phyloP scores from a whole-genome alignment of 2,888 invertebrate species.

The Thereva nobilitata region DNA sequence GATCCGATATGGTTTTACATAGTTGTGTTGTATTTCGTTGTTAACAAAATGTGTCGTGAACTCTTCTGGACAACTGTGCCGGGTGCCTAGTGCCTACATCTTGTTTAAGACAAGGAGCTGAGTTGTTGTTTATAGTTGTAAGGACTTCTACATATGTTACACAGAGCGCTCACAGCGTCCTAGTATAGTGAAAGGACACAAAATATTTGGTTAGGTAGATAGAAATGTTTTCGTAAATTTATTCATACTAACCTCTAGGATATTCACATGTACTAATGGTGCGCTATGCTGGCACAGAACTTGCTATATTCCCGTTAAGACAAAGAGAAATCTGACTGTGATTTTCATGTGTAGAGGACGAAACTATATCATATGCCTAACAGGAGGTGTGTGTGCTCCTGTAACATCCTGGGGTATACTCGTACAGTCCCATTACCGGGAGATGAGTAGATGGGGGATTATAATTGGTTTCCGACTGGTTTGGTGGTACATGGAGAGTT shows the following conservation, averaged over 20 bases:
- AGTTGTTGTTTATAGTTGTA: constrained; percentile 1
- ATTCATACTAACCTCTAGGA: constrained; percentile 11
- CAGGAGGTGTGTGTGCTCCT: neutral
- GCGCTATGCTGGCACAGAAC: neutral
- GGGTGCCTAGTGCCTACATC: neutral
- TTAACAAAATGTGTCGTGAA: neutral
- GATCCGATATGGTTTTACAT: neutral
- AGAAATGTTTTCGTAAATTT: constrained; percentile 27
- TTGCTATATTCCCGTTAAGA: constrained; percentile 2
- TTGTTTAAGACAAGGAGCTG: neutral
- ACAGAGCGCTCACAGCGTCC: neutral
- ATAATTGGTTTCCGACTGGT: constrained; percentile 28
- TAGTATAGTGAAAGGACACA: constrained; percentile 14
- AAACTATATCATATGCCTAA: neutral
- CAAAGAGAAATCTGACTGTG: constrained; percentile 19
- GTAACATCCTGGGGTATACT: constrained; percentile 4
- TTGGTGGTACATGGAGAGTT: no score
- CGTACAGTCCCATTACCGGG: constrained; percentile 24
- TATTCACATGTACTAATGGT: constrained; percentile 6
- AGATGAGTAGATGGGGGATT: constrained; percentile 18
- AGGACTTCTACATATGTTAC: constrained; percentile 5
- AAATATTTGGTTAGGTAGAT: constrained; percentile 21
- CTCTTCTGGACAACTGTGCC: neutral
- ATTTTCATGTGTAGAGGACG: constrained; percentile 8
- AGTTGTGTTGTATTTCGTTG: neutral